Percentiles rank a stretch among this genome's conserved stretches.
Conservation (phyloP, 1,140 invertebrate species). For the Hyphantria cunea region DNA sequence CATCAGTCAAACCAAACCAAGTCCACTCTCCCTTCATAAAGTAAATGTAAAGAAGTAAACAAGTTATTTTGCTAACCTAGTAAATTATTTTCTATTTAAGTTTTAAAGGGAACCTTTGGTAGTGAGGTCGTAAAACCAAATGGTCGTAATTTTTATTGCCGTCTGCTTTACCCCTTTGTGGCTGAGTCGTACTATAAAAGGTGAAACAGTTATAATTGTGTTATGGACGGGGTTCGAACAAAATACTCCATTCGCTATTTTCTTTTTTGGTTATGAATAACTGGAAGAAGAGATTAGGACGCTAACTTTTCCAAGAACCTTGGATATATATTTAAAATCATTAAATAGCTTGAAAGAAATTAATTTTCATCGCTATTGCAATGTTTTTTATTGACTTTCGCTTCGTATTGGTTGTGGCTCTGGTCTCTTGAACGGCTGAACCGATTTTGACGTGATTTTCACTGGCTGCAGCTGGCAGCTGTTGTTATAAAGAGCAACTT, state of each 20-base stretch:
- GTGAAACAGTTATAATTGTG: not conserved
- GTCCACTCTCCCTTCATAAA: slow-evolving; percentile 1
- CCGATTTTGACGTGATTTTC: too few species aligned
- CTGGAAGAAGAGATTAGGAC: too few species aligned
- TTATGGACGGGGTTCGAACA: not conserved
- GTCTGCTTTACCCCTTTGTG: slow-evolving; percentile 35
- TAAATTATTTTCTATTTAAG: slow-evolving; percentile 32
- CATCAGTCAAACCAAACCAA: not conserved
- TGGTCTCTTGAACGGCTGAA: too few species aligned
- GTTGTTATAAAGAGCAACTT: too few species aligned
- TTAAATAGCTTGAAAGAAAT: too few species aligned
- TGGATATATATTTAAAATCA: too few species aligned
- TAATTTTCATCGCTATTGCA: too few species aligned
- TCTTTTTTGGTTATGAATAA: too few species aligned
- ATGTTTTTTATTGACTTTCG: too few species aligned
- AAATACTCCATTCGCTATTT: not conserved
- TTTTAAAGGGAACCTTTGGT: slow-evolving; percentile 8
- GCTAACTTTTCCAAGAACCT: too few species aligned
- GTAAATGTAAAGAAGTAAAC: slow-evolving; percentile 10
- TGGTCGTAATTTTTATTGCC: slow-evolving; percentile 42
- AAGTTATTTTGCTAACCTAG: slow-evolving; percentile 6
- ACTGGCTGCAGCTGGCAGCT: too few species aligned
- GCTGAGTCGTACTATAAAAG: slow-evolving; percentile 30
- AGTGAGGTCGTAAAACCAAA: slow-evolving; percentile 40
- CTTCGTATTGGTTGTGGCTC: too few species aligned